Percentiles rank a stretch among this genome's conserved stretches.
phyloP scores from a whole-genome alignment of 2,888 invertebrate genomes.

The Agrotis exclamationis region DNA sequence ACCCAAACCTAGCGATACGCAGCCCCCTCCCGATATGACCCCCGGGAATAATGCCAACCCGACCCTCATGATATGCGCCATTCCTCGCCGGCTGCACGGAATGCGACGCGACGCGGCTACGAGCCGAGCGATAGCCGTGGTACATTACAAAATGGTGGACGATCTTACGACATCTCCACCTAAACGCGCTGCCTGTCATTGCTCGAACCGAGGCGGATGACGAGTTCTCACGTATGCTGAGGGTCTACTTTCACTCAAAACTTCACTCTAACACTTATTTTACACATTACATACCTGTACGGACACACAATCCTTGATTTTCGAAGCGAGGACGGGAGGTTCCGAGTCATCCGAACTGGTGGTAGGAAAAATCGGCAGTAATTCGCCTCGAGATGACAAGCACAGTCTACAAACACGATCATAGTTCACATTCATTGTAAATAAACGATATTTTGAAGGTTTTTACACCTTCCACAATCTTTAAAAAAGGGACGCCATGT shows the following conservation, averaged over 20 bases:
- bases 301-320: conserved; percentile 92
- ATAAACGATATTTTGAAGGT: conserved; percentile 84
- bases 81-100: conserved; percentile 88
- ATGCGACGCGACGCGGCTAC: conserved; percentile 89
- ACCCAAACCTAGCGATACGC: conserved; percentile 81
- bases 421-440: conserved; percentile 90
- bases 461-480: conserved; percentile 80
- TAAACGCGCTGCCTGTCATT: conserved; percentile 89
- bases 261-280: conserved; percentile 80
- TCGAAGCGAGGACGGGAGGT: conserved; percentile 91
- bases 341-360: conserved; percentile 90
- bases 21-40: conserved; percentile 87
- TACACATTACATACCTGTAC: conserved; percentile 92
- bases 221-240: conserved; percentile 89
- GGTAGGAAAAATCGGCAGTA: conserved; percentile 92
- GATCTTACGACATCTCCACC: conserved; percentile 92
- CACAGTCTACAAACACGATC: conserved; percentile 92
- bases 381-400: conserved; percentile 92
- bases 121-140: conserved; percentile 89
- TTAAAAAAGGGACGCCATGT: conserved; percentile 90
- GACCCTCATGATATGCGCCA: conserved; percentile 87
- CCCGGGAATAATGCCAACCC: conserved; percentile 88
- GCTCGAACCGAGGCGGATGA: conserved; percentile 89
- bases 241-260: conserved; percentile 90
- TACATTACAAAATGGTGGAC: conserved; percentile 91